Percentiles rank a stretch among this genome's conserved stretches.
Evolutionary conservation across 2,797 vertebrate genomes (phyloP).

Genomic region (Calcarius lapponicus): DNA sequence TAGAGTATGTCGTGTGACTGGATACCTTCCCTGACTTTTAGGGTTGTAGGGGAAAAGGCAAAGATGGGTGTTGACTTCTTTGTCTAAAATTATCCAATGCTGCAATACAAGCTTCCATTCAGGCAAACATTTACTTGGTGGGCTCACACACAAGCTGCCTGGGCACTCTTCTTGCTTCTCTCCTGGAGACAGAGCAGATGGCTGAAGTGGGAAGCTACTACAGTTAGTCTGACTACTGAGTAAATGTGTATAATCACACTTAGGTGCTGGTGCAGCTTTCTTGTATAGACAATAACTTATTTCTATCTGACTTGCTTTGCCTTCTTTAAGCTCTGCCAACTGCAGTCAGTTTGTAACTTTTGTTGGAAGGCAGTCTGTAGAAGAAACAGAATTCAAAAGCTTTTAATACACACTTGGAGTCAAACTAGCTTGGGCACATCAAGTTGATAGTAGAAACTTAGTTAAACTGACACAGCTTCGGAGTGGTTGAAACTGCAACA

Average conservation of each 20-base stretch:
- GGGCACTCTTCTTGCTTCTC: background rate
- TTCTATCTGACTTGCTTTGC: conserved; percentile 9
- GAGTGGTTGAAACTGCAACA: background rate
- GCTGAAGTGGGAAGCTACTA: conserved; percentile 60
- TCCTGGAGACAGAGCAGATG: conserved; percentile 48
- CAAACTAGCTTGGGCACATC: background rate
- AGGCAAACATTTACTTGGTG: background rate
- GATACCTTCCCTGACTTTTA: background rate
- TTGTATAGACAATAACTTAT: conserved; percentile 41
- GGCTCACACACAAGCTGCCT: background rate
- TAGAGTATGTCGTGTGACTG: background rate
- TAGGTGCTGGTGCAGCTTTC: background rate
- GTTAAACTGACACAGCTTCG: background rate
- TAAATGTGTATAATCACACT: conserved; percentile 36
- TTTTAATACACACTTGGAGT: background rate
- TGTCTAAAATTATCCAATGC: background rate
- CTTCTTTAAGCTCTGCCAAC: conserved; percentile 12
- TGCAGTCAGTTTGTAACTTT: background rate
- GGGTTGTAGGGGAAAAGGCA: background rate
- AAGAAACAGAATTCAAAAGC: background rate
- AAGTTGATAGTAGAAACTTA: background rate
- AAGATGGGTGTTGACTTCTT: background rate
- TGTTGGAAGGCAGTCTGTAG: background rate
- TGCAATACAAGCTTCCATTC: background rate
- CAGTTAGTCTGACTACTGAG: conserved; percentile 54